Evolutionary conservation across 2,797 vertebrate genomes (phyloP).

Genomic region (Glyptemys insculpta): DNA sequence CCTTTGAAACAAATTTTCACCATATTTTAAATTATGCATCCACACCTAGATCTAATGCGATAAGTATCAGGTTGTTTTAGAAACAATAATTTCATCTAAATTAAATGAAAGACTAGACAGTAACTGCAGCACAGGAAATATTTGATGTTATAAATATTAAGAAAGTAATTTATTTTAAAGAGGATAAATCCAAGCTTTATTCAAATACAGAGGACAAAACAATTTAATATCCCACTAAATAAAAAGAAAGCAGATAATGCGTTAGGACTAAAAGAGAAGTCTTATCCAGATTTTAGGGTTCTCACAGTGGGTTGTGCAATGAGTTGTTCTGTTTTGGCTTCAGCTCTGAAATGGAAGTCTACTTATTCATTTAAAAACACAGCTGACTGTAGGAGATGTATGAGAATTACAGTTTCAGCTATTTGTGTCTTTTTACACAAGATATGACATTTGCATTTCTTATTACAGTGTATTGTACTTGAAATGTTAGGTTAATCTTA

Average conservation of each 20-base stretch:
- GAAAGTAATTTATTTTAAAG: slow-evolving; percentile 9
- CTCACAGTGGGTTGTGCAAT: neutral
- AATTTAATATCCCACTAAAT: neutral
- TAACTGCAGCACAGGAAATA: neutral
- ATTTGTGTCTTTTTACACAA: neutral
- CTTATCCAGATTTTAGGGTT: neutral
- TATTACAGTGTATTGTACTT: neutral
- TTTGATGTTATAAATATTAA: neutral
- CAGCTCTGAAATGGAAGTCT: neutral
- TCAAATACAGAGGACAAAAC: neutral
- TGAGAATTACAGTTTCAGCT: neutral
- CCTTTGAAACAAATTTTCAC: slow-evolving; percentile 19
- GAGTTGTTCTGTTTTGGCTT: neutral
- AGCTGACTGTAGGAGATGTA: neutral
- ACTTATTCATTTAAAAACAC: neutral
- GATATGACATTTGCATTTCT: neutral
- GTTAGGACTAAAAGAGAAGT: neutral
- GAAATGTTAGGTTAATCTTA: neutral
- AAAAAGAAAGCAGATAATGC: neutral
- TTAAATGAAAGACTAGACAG: neutral
- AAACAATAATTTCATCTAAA: neutral
- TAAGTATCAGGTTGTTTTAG: slow-evolving; percentile 25
- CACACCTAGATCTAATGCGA: neutral
- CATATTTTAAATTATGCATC: neutral
- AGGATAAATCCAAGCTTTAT: neutral